Conservation (phyloP, 2,797 vertebrate genomes). For the Molossus molossus region DNA sequence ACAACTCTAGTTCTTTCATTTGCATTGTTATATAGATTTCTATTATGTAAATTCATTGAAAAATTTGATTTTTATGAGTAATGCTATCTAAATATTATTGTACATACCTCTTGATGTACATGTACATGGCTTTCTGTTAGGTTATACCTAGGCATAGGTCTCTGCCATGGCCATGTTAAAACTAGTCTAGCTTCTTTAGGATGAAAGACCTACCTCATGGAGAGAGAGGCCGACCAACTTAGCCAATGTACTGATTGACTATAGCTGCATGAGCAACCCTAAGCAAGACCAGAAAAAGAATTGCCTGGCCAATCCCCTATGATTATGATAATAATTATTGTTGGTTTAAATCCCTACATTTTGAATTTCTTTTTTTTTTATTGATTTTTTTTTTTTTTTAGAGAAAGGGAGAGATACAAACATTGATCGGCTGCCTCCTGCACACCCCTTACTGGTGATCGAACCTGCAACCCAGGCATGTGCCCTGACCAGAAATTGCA, state of each 20-base stretch:
- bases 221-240: not conserved
- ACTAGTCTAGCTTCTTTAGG: not conserved
- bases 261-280: not conserved
- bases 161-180: not conserved
- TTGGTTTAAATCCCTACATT: not conserved
- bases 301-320: not conserved
- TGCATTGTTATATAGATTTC: not conserved
- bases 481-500: too few species aligned
- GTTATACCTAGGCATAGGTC: not conserved
- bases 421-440: too few species aligned
- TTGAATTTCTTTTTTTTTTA: too few species aligned
- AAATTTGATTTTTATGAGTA: conserved; percentile 10
- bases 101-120: not conserved
- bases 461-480: too few species aligned
- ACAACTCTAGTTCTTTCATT: not conserved
- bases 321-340: not conserved
- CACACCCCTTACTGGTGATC: too few species aligned
- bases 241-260: not conserved
- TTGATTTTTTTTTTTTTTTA: too few species aligned
- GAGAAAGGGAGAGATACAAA: too few species aligned
- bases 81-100: not conserved
- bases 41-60: not conserved
- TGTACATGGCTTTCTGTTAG: not conserved
- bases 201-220: not conserved
- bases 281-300: conserved; percentile 40